phyloP scores from a whole-genome alignment of 2,888 invertebrate species.

The Pollenia griseotomentosa region DNA sequence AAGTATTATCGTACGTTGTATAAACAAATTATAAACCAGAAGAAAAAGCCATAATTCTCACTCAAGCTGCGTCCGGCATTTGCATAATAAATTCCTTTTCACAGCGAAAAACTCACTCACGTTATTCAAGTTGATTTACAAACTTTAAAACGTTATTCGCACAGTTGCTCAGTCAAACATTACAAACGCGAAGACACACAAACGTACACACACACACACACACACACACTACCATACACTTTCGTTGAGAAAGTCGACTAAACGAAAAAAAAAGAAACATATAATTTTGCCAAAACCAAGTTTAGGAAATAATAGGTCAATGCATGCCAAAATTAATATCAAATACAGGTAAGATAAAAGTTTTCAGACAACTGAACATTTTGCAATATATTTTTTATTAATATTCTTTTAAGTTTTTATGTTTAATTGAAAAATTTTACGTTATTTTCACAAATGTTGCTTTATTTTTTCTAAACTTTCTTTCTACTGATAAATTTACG shows the following conservation, averaged over 20 bases:
- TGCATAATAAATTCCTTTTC: constrained; percentile 69
- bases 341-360: neutral
- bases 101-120: constrained; percentile 51
- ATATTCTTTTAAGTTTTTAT: no score
- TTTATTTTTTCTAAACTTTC: no score
- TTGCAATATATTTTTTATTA: neutral
- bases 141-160: constrained; percentile 70
- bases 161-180: constrained; percentile 63
- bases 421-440: no score
- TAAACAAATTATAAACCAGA: constrained; percentile 66
- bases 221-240: neutral
- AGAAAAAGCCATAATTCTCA: constrained; percentile 69
- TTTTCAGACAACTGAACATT: neutral
- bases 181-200: constrained; percentile 30
- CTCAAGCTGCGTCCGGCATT: constrained; percentile 71
- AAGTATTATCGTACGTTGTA: constrained; percentile 15
- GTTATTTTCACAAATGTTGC: no score
- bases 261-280: constrained; percentile 22
- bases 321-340: neutral
- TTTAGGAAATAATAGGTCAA: constrained; percentile 12
- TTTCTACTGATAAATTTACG: no score
- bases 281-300: constrained; percentile 22
- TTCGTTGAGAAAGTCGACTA: neutral
- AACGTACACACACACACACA: neutral
- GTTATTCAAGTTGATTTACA: constrained; percentile 72